Percentiles rank a stretch among this genome's conserved stretches.
Conservation (phyloP, 2,113 vertebrate species). For the Paradisaea rubra region DNA sequence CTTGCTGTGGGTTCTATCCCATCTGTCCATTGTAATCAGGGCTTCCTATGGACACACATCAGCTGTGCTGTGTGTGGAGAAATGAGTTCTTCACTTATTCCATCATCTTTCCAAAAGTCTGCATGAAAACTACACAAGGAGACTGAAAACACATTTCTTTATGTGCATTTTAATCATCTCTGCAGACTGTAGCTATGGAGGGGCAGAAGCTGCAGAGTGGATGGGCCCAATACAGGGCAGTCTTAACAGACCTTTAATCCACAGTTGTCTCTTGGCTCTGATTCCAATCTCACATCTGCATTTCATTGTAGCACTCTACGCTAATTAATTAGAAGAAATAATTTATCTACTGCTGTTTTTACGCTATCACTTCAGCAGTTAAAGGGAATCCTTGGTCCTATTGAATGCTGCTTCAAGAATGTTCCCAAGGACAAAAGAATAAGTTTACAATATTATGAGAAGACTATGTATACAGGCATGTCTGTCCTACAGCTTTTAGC, state of each 20-base stretch:
- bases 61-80: background rate
- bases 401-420: background rate
- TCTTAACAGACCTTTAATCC: background rate
- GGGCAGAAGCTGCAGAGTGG: background rate
- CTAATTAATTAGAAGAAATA: slow-evolving; percentile 17
- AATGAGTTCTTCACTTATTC: background rate
- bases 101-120: background rate
- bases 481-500: background rate
- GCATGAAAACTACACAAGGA: background rate
- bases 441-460: background rate
- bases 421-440: background rate
- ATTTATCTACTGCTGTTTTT: background rate
- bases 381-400: background rate
- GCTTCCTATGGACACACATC: background rate
- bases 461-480: background rate
- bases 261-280: background rate
- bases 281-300: background rate
- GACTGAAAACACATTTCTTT: background rate
- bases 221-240: background rate
- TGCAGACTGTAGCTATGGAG: background rate
- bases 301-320: background rate
- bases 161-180: background rate
- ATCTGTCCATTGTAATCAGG: background rate
- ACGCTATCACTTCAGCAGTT: background rate
- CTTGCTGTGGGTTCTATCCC: background rate